Conservation (phyloP, 2,888 invertebrate genomes). For the Melangyna quadrimaculata region DNA sequence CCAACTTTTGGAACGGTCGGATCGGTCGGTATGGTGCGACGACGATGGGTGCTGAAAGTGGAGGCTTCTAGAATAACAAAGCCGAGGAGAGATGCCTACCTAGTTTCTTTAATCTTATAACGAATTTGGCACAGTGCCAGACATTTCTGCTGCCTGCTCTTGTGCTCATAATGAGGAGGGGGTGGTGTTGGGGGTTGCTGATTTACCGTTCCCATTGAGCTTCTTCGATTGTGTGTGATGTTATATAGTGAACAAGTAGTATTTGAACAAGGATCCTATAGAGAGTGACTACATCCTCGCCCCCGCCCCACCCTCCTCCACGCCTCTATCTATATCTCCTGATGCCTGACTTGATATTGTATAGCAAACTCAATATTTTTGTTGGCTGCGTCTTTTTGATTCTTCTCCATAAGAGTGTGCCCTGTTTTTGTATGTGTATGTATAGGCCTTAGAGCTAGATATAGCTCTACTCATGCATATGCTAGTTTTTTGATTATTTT, state of each 20-base stretch:
- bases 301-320: too few relatives aligned
- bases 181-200: not conserved
- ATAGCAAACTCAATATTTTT: slow-evolving; percentile 18
- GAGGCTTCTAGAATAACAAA: slow-evolving; percentile 64
- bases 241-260: slow-evolving; percentile 5
- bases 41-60: slow-evolving; percentile 14
- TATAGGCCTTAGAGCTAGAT: not conserved
- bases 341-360: not conserved
- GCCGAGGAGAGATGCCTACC: slow-evolving; percentile 61
- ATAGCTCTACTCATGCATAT: slow-evolving; percentile 38
- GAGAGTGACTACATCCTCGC: too few relatives aligned
- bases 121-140: slow-evolving; percentile 70
- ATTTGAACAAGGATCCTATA: slow-evolving; percentile 17
- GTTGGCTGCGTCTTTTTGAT: slow-evolving; percentile 34
- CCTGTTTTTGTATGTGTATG: not conserved
- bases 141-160: slow-evolving; percentile 57
- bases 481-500: slow-evolving; percentile 62
- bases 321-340: not conserved
- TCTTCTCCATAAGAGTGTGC: not conserved
- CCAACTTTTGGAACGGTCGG: slow-evolving; percentile 7
- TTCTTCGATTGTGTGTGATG: slow-evolving; percentile 37
- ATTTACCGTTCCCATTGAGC: slow-evolving; percentile 27
- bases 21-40: too few relatives aligned
- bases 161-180: slow-evolving; percentile 13
- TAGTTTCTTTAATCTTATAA: slow-evolving; percentile 72